These are phyloP conservation scores for Sebastes taczanowskii DNA, from an alignment of 2,797 vertebrate genomes.

Conservation along the genomic window DNA sequence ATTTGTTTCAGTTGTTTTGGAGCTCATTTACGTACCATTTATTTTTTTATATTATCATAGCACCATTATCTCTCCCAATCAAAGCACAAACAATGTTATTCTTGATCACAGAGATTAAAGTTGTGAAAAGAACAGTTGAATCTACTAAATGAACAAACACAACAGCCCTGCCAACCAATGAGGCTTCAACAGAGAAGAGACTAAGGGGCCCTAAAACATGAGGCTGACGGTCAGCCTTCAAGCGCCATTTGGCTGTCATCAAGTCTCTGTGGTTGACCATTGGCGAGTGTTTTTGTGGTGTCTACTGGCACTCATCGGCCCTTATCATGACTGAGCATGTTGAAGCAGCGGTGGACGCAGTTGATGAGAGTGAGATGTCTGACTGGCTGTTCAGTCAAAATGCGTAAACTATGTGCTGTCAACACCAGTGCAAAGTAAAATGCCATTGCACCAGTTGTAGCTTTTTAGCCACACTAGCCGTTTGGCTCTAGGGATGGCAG, in stretches of 20 bases:
- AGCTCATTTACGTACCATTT: not conserved
- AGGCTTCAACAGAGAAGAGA: not conserved
- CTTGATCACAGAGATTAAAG: not conserved
- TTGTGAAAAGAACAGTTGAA: not conserved
- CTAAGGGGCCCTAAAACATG: not conserved
- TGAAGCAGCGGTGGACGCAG: not conserved
- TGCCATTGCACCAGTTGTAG: not conserved
- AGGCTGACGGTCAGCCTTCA: not conserved
- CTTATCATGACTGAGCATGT: not conserved
- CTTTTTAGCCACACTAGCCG: not conserved
- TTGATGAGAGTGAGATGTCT: not conserved
- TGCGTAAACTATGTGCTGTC: not conserved
- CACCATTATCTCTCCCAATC: not conserved
- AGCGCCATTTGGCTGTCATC: not conserved
- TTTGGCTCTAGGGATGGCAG: not conserved
- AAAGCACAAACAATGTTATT: not conserved
- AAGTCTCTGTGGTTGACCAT: not conserved
- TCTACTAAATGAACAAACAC: not conserved
- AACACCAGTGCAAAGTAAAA: not conserved
- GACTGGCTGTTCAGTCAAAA: slow-evolving; percentile 4
- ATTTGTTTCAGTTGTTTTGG: not conserved
- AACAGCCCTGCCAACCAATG: slow-evolving; percentile 7
- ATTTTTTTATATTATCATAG: not conserved
- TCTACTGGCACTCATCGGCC: not conserved
- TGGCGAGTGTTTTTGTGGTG: slow-evolving; percentile 8